These are phyloP conservation scores for Lerema accius DNA, from an alignment of 1,140 invertebrate species.

Conservation along the genomic window DNA sequence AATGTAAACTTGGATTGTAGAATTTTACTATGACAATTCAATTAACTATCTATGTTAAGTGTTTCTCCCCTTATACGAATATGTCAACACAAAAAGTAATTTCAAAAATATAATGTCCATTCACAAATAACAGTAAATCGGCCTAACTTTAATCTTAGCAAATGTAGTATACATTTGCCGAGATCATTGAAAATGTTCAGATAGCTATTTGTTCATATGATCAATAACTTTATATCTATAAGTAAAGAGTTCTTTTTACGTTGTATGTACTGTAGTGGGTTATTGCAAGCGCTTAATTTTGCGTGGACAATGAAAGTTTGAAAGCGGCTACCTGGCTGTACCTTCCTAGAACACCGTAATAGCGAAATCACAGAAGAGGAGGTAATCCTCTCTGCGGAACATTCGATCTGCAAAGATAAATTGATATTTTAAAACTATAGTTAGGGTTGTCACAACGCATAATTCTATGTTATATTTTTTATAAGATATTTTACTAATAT, in stretches of 20 bases:
- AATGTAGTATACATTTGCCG: slow-evolving; percentile 58
- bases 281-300: slow-evolving; percentile 42
- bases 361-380: slow-evolving; percentile 48
- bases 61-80: too few relatives aligned
- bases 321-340: slow-evolving; percentile 68
- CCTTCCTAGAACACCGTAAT: slow-evolving; percentile 78
- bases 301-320: slow-evolving; percentile 59
- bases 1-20: too few relatives aligned
- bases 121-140: slow-evolving; percentile 53
- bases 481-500: too few relatives aligned
- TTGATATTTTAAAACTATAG: slow-evolving; percentile 61
- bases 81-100: too few relatives aligned
- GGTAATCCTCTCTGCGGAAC: slow-evolving; percentile 76
- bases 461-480: too few relatives aligned
- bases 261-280: slow-evolving; percentile 14
- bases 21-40: too few relatives aligned
- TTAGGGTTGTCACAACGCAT: slow-evolving; percentile 51
- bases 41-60: too few relatives aligned
- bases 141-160: slow-evolving; percentile 41
- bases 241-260: slow-evolving; percentile 37
- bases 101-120: slow-evolving; percentile 44
- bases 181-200: slow-evolving; percentile 49
- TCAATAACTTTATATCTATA: slow-evolving; percentile 20
- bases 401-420: slow-evolving; percentile 74
- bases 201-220: neutral